Evolutionary conservation across 1,140 invertebrate genomes (phyloP).

Genomic region (Orussus abietinus): DNA sequence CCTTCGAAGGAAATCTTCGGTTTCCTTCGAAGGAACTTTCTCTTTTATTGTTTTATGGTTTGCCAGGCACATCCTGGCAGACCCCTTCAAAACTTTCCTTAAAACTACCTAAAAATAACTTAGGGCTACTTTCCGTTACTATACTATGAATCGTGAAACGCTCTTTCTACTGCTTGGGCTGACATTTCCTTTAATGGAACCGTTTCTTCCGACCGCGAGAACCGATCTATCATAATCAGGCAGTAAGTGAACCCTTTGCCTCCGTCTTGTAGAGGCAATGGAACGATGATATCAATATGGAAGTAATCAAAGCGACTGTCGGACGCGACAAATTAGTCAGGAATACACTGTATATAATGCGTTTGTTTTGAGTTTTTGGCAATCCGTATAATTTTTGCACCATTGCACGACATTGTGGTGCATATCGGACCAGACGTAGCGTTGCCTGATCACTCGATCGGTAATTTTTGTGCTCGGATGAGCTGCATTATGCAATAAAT

Average conservation of each 20-base stretch:
- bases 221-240: constrained; percentile 46
- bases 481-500: no score
- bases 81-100: no score
- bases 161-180: constrained; percentile 25
- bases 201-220: constrained; percentile 45
- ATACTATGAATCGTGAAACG: constrained; percentile 35
- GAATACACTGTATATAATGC: constrained; percentile 6
- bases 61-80: no score
- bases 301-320: constrained; percentile 41
- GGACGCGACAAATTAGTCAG: not conserved
- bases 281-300: constrained; percentile 52
- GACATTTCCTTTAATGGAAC: constrained; percentile 35
- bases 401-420: constrained; percentile 12
- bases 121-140: no score
- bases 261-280: constrained; percentile 39
- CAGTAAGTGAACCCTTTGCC: constrained; percentile 34
- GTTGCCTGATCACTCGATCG: not conserved
- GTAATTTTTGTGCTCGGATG: constrained; percentile 1
- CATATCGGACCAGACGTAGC: constrained; percentile 16
- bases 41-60: no score
- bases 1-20: no score
- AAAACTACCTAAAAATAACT: no score
- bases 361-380: constrained; percentile 23
- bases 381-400: constrained; percentile 17
- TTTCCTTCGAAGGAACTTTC: no score